Evolutionary conservation across 2,797 vertebrate genomes (phyloP).

Genomic region (Sebastes vulpes): DNA sequence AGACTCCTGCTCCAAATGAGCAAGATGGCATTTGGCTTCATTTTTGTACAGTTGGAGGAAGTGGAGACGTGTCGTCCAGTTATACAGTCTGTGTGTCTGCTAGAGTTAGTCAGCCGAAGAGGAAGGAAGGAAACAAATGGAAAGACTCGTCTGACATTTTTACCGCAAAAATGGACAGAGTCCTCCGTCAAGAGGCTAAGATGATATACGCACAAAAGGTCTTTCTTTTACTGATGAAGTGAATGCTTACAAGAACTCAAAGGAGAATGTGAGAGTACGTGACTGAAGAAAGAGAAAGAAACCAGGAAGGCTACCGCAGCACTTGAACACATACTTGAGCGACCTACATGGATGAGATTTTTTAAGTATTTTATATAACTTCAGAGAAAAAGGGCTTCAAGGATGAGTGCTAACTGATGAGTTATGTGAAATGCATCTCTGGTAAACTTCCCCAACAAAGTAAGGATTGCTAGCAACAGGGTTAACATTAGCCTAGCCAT

Average conservation of each 20-base stretch:
- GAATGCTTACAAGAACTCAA: not conserved
- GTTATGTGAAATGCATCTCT: not conserved
- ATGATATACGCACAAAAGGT: not conserved
- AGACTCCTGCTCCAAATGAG: not conserved
- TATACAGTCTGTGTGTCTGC: not conserved
- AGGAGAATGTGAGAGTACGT: not conserved
- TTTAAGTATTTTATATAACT: not conserved
- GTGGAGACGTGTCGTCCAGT: no score
- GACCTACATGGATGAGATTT: not conserved
- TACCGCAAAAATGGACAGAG: not conserved
- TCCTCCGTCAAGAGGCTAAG: conserved; percentile 1
- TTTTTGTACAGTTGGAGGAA: no score
- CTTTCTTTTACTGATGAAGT: not conserved
- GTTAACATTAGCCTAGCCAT: not conserved
- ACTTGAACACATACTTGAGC: not conserved
- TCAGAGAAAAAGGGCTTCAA: not conserved
- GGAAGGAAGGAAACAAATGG: not conserved
- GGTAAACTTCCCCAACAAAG: not conserved
- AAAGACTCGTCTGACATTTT: not conserved
- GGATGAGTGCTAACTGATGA: not conserved
- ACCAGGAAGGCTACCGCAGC: not conserved
- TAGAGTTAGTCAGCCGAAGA: not conserved
- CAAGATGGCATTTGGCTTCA: no score
- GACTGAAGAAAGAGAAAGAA: not conserved
- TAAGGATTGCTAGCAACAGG: not conserved